These are phyloP conservation scores for Gadopsis bispinosus DNA, from an alignment of 2,797 vertebrate species.

Conservation along the genomic window DNA sequence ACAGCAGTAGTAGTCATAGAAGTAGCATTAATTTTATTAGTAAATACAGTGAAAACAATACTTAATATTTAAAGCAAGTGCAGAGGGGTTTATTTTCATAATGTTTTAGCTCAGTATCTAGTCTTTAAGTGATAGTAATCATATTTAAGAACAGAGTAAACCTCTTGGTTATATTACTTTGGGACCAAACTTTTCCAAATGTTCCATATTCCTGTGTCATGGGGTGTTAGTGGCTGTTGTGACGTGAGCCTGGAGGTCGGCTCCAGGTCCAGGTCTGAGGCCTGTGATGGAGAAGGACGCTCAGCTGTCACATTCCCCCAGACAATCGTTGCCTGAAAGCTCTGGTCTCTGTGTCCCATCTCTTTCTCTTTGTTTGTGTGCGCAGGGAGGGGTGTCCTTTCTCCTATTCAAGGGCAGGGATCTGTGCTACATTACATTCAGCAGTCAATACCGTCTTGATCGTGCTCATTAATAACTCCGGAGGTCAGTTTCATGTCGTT, in stretches of 20 bases:
- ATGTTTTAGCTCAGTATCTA: background rate
- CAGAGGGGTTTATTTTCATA: background rate
- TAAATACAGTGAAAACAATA: background rate
- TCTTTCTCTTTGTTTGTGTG: constrained; percentile 24
- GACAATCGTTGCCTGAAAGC: constrained; percentile 35
- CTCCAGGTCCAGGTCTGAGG: constrained; percentile 3
- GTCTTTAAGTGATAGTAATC: background rate
- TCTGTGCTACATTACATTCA: constrained; percentile 62
- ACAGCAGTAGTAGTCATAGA: background rate
- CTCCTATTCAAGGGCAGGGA: constrained; percentile 70
- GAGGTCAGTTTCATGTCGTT: constrained; percentile 64
- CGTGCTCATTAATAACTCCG: constrained; percentile 68
- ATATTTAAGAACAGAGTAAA: background rate
- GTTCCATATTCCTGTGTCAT: background rate
- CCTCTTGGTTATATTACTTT: background rate
- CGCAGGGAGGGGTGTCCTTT: constrained; percentile 50
- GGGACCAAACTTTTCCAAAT: background rate
- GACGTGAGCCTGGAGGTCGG: constrained; percentile 18
- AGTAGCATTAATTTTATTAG: background rate
- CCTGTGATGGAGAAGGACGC: constrained; percentile 41
- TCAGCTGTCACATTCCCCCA: constrained; percentile 56
- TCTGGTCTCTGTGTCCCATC: constrained; percentile 35
- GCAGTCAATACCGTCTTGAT: constrained; percentile 68
- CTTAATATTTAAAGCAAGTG: background rate
- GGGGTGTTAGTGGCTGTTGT: background rate